These are phyloP conservation scores for Epirrhoe tristata DNA, from an alignment of 2,888 invertebrate genomes.

Conservation along the genomic window DNA sequence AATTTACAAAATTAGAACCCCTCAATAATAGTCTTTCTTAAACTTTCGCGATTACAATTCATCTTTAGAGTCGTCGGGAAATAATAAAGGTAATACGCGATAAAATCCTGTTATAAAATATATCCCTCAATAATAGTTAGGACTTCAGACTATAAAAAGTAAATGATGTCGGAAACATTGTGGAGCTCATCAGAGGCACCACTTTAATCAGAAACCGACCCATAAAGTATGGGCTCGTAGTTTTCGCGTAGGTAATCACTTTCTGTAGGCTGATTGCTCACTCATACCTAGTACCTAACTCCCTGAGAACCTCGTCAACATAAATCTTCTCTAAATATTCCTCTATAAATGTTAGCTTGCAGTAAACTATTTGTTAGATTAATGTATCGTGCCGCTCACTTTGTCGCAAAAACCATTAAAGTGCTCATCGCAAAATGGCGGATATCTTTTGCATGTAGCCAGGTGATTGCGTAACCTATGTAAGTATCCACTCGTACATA, in stretches of 20 bases:
- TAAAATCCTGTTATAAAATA: not conserved
- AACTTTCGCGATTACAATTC: too few species aligned
- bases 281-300: conserved; percentile 43
- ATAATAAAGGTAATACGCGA: too few species aligned
- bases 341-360: conserved; percentile 53
- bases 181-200: conserved; percentile 37
- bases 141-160: not conserved
- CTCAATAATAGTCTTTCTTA: too few species aligned
- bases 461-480: conserved; percentile 64
- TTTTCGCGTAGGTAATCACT: conserved; percentile 46
- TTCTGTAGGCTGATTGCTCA: conserved; percentile 47
- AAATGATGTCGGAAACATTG: conserved; percentile 22
- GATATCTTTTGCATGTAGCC: conserved; percentile 62
- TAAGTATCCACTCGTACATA: conserved; percentile 48
- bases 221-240: conserved; percentile 32
- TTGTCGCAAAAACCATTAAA: conserved; percentile 70
- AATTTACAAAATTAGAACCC: too few species aligned
- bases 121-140: not conserved
- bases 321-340: conserved; percentile 39
- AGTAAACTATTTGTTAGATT: conserved; percentile 50
- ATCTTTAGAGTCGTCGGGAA: too few species aligned
- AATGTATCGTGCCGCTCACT: conserved; percentile 63
- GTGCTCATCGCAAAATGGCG: conserved; percentile 77
- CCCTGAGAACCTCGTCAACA: conserved; percentile 52
- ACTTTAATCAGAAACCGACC: conserved; percentile 32